These are phyloP conservation scores for Bombus superbus DNA, from an alignment of 1,140 invertebrate species.

Conservation along the genomic window DNA sequence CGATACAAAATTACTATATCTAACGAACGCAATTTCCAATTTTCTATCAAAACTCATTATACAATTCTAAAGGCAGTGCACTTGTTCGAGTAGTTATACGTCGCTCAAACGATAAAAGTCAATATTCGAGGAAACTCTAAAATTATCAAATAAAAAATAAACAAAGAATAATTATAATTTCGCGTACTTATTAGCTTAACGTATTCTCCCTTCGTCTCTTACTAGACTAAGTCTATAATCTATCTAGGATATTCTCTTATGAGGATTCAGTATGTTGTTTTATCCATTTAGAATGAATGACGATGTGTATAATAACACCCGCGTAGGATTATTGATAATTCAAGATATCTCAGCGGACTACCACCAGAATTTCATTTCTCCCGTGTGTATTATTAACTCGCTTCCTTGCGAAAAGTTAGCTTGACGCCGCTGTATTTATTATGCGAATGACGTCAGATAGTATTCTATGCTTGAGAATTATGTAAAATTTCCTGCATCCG, in stretches of 20 bases:
- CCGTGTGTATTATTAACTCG: background rate
- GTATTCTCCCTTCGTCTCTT: too few species aligned
- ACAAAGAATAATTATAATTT: background rate
- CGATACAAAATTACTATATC: too few species aligned
- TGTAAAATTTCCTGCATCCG: background rate
- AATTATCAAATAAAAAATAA: background rate
- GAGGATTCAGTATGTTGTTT: too few species aligned
- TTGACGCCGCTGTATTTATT: background rate
- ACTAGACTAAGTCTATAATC: too few species aligned
- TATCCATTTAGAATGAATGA: too few species aligned
- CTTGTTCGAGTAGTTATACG: too few species aligned
- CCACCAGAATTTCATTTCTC: background rate
- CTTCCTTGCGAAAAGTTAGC: background rate
- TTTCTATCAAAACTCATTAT: background rate
- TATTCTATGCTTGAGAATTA: background rate
- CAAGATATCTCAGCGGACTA: background rate
- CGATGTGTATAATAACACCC: background rate
- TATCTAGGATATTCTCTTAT: background rate
- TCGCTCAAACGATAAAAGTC: too few species aligned
- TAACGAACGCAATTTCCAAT: too few species aligned
- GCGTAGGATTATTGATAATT: background rate
- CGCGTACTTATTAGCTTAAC: background rate
- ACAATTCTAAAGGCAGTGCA: too few species aligned
- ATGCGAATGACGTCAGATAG: background rate
- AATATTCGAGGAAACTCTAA: background rate